These are phyloP conservation scores for Limenitis camilla DNA, from an alignment of 2,888 invertebrate species.

Conservation along the genomic window DNA sequence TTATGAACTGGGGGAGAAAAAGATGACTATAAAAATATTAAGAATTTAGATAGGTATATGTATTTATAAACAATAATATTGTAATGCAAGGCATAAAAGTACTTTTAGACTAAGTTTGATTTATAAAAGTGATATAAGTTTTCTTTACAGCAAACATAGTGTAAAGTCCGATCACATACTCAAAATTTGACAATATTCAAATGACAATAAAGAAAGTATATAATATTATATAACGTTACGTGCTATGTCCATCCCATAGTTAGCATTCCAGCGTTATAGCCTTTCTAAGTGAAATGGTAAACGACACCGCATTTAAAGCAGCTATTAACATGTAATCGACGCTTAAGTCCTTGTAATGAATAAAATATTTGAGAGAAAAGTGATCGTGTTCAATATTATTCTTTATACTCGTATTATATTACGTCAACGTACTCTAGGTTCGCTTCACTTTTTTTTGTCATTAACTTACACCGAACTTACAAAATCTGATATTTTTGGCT, in stretches of 20 bases:
- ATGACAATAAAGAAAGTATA: constrained; percentile 6
- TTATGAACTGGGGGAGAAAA: too few species aligned
- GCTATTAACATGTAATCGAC: constrained; percentile 14
- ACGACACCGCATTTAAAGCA: constrained; percentile 30
- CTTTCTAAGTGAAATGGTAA: constrained; percentile 42
- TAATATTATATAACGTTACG: constrained; percentile 6
- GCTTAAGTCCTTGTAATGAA: constrained; percentile 3
- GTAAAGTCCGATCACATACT: background rate
- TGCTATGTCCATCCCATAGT: constrained; percentile 9
- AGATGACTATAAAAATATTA: too few species aligned
- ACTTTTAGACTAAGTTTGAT: too few species aligned
- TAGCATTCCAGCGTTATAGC: constrained; percentile 13
- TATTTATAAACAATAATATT: too few species aligned
- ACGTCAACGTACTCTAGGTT: too few species aligned
- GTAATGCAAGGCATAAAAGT: too few species aligned
- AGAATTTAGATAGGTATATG: too few species aligned
- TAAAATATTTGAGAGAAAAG: background rate
- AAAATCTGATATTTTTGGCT: too few species aligned
- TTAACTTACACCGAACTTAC: too few species aligned
- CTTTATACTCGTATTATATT: background rate
- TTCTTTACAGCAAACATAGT: background rate
- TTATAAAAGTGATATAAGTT: too few species aligned
- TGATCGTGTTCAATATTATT: background rate
- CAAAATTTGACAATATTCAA: constrained; percentile 3
- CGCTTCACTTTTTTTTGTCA: too few species aligned